Conservation (phyloP, 2,797 vertebrate genomes). For the Chloroceryle amazona region DNA sequence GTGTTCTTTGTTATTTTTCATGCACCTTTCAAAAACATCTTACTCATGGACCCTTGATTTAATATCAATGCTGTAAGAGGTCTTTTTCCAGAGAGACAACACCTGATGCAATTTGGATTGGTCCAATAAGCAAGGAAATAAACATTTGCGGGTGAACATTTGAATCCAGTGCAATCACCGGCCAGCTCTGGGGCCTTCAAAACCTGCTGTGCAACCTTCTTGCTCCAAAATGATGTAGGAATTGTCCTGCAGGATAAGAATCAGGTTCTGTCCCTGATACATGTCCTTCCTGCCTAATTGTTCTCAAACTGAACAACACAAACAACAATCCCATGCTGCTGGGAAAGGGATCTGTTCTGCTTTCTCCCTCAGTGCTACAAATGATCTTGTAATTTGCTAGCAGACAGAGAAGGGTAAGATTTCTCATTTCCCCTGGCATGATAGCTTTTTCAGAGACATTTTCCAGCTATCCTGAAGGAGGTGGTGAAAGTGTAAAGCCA, state of each 20-base stretch:
- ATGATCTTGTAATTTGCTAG: background rate
- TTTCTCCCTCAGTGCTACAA: accelerated
- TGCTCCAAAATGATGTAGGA: background rate
- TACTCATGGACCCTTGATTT: background rate
- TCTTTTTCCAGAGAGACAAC: background rate
- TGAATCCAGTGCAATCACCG: background rate
- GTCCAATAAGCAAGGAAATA: background rate
- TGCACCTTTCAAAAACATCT: background rate
- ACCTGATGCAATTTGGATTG: background rate
- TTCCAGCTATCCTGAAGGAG: background rate
- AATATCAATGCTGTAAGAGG: background rate
- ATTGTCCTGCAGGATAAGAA: background rate
- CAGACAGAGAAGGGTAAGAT: background rate
- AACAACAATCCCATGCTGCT: background rate
- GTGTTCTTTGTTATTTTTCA: background rate
- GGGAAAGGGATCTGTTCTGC: background rate
- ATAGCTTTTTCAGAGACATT: background rate
- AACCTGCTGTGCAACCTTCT: background rate
- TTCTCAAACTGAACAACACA: background rate
- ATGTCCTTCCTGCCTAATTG: background rate
- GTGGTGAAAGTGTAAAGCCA: background rate
- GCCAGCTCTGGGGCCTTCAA: background rate
- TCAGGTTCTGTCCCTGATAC: background rate
- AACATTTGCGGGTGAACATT: background rate
- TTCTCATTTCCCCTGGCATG: background rate